Evolutionary conservation across 2,888 invertebrate species (phyloP).

Genomic region (Ichneumoninae sp.): DNA sequence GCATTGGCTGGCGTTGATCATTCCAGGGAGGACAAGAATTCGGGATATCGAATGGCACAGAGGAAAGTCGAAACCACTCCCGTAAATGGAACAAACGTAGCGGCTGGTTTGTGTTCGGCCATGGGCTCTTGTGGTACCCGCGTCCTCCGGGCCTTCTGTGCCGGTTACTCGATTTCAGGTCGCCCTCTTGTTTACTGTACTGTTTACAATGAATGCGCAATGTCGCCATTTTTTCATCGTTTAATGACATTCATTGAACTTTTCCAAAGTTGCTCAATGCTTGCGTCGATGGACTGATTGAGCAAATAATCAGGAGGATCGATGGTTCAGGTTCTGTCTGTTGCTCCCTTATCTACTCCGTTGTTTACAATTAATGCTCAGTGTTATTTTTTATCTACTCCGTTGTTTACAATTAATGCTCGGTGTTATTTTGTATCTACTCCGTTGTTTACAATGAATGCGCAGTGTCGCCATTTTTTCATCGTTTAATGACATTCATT

Average conservation of each 20-base stretch:
- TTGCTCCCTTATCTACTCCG: not conserved
- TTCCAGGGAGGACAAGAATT: slow-evolving; percentile 33
- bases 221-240: not conserved
- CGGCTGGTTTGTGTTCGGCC: not conserved
- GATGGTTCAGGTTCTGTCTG: not conserved
- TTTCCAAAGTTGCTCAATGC: too few species aligned
- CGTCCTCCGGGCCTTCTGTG: not conserved
- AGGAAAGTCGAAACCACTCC: slow-evolving; percentile 34
- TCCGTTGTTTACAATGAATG: too few species aligned
- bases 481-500: too few species aligned
- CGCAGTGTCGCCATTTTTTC: too few species aligned
- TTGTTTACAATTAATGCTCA: not conserved
- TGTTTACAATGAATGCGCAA: not conserved
- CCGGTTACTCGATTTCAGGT: not conserved
- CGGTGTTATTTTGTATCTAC: too few species aligned
- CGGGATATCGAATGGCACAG: slow-evolving; percentile 39
- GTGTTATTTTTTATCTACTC: too few species aligned
- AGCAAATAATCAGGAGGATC: too few species aligned
- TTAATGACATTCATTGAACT: not conserved
- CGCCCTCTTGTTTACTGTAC: not conserved
- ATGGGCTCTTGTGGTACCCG: not conserved
- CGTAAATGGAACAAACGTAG: slow-evolving; percentile 1
- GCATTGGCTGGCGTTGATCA: slow-evolving; percentile 17
- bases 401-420: too few species aligned
- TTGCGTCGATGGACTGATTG: too few species aligned